Percentiles rank a stretch among this genome's conserved stretches.
phyloP scores from a whole-genome alignment of 1,140 invertebrate genomes.

The Amphibalanus amphitrite region DNA sequence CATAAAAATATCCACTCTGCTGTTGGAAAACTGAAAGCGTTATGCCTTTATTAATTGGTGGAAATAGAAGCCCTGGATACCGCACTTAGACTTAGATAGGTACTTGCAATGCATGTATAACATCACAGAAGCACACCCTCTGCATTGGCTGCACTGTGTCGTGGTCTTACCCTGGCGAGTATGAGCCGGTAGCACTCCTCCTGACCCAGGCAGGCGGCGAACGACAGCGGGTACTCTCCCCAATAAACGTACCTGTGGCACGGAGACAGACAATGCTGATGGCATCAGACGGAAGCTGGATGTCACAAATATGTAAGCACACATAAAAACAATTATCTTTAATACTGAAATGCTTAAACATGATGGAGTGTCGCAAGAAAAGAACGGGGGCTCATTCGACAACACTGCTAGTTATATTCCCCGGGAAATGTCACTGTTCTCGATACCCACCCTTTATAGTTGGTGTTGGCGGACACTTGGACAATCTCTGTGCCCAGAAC shows the following conservation, averaged over 20 bases:
- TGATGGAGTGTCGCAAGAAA: too few relatives aligned
- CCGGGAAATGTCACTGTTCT: too few relatives aligned
- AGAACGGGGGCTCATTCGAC: background rate
- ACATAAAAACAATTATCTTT: slow-evolving; percentile 1
- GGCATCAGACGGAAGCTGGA: too few relatives aligned
- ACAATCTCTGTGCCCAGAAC: slow-evolving; percentile 84
- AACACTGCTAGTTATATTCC: background rate
- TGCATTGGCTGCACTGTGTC: background rate
- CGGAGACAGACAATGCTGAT: background rate
- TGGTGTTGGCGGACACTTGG: slow-evolving; percentile 61
- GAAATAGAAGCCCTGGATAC: background rate
- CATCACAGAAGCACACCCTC: background rate
- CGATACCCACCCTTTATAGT: slow-evolving; percentile 79
- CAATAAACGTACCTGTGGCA: slow-evolving; percentile 76
- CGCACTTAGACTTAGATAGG: background rate
- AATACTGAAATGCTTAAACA: background rate
- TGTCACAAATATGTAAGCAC: background rate
- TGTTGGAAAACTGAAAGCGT: background rate
- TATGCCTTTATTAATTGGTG: background rate
- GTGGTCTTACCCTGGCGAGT: slow-evolving; percentile 42
- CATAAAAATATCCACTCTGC: background rate
- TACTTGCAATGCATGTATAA: background rate
- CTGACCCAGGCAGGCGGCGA: slow-evolving; percentile 90
- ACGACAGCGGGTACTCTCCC: slow-evolving; percentile 91
- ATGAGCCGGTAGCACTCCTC: slow-evolving; percentile 93